Percentiles rank a stretch among this genome's conserved stretches.
Evolutionary conservation across 1,140 invertebrate genomes (phyloP).

Genomic region (Bathynomus jamesi): DNA sequence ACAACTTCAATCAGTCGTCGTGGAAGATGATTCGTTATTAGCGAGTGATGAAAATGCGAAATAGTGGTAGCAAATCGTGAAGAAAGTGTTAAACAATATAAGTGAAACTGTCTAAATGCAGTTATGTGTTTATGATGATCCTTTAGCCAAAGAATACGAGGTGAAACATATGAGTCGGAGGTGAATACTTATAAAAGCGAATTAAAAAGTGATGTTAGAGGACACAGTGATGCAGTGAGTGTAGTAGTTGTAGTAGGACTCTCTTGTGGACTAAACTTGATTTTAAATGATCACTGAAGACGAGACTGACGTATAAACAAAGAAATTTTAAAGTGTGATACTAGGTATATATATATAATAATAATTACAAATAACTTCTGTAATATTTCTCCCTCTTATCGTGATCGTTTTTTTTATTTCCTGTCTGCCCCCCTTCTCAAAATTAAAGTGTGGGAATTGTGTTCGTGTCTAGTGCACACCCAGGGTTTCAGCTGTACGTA

Average conservation of each 20-base stretch:
- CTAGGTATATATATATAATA: neutral
- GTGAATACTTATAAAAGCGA: neutral
- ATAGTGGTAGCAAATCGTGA: no score
- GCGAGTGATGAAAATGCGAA: no score
- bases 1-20: no score
- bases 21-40: neutral
- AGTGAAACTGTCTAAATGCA: no score
- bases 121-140: neutral
- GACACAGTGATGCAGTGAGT: neutral
- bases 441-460: no score
- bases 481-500: no score
- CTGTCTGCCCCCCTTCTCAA: neutral
- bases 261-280: neutral
- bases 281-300: neutral
- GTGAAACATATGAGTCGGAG: neutral
- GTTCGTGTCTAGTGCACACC: no score
- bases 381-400: neutral
- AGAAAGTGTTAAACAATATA: neutral
- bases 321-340: neutral
- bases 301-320: neutral
- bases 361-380: neutral
- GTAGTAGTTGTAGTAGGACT: neutral
- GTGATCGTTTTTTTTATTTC: neutral
- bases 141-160: neutral
- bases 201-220: neutral